Conservation (phyloP, 2,797 vertebrate genomes). For the Tapera naevia region DNA sequence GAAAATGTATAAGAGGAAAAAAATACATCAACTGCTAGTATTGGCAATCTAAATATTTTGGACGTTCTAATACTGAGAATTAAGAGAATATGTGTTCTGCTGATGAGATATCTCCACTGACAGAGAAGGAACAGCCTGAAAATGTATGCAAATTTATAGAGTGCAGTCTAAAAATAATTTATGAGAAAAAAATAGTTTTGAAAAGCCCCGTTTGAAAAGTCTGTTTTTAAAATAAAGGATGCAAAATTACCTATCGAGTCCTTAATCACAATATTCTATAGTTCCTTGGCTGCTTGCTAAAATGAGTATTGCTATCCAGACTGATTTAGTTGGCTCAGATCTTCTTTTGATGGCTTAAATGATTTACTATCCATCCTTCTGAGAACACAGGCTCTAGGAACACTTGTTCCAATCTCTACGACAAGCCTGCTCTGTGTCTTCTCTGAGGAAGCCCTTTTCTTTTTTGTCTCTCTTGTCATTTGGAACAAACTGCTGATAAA, state of each 20-base stretch:
- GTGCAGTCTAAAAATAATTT: constrained; percentile 19
- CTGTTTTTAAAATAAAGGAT: constrained; percentile 42
- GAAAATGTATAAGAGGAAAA: constrained; percentile 25
- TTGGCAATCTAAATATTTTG: not conserved
- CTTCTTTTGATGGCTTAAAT: constrained; percentile 16
- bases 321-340: constrained; percentile 33
- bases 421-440: not conserved
- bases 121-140: constrained; percentile 11
- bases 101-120: not conserved
- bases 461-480: not conserved
- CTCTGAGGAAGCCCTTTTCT: not conserved
- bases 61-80: not conserved
- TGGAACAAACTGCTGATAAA: not conserved
- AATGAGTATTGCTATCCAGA: constrained; percentile 15
- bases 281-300: constrained; percentile 33
- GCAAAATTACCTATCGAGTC: constrained; percentile 24
- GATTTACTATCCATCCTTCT: constrained; percentile 33
- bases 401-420: not conserved
- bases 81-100: not conserved
- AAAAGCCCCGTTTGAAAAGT: constrained; percentile 20
- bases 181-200: not conserved
- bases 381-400: not conserved
- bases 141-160: not conserved
- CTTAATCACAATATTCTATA: constrained; percentile 40
- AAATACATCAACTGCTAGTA: not conserved